A percentile compares a stretch with the other conserved stretches of the same genome.
Evolutionary conservation across 2,797 vertebrate genomes (phyloP).

Genomic region (Glossophaga mutica): DNA sequence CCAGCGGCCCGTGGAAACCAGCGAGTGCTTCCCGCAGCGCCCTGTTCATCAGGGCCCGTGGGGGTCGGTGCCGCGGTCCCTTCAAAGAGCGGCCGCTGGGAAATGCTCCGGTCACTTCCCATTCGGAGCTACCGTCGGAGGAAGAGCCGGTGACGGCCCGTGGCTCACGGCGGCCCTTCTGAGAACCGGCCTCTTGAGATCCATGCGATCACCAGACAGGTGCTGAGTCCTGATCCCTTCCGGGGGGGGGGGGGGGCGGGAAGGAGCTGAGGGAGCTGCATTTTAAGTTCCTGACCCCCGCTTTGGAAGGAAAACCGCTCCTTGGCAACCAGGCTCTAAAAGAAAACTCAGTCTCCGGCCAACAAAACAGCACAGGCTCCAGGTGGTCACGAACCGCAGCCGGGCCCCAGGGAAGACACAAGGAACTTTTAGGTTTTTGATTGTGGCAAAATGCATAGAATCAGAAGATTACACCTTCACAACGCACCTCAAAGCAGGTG

Average conservation of each 20-base stretch:
- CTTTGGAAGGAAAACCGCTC: conserved; percentile 85
- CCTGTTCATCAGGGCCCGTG: conserved; percentile 83
- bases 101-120: conserved; percentile 87
- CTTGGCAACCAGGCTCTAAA: conserved; percentile 83
- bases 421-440: conserved; percentile 88
- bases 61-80: conserved; percentile 87
- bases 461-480: conserved; percentile 87
- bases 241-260: conserved; percentile 81
- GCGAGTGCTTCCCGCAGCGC: conserved; percentile 85
- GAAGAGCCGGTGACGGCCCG: conserved; percentile 84
- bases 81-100: conserved; percentile 85
- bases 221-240: conserved; percentile 85
- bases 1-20: conserved; percentile 86
- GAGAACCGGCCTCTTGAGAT: conserved; percentile 85
- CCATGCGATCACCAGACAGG: conserved; percentile 85
- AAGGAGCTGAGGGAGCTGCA: conserved; percentile 84
- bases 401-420: conserved; percentile 81
- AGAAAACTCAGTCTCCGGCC: conserved; percentile 88
- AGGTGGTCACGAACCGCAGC: conserved; percentile 87
- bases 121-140: conserved; percentile 87
- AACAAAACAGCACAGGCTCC: conserved; percentile 84
- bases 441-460: conserved; percentile 88
- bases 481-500: conserved; percentile 88
- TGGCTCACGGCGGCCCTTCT: conserved; percentile 88
- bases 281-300: conserved; percentile 86